Percentiles rank a stretch among this genome's conserved stretches.
These are phyloP conservation scores for Brachypteracias leptosomus DNA, from an alignment of 2,113 vertebrate species.

Conservation along the genomic window DNA sequence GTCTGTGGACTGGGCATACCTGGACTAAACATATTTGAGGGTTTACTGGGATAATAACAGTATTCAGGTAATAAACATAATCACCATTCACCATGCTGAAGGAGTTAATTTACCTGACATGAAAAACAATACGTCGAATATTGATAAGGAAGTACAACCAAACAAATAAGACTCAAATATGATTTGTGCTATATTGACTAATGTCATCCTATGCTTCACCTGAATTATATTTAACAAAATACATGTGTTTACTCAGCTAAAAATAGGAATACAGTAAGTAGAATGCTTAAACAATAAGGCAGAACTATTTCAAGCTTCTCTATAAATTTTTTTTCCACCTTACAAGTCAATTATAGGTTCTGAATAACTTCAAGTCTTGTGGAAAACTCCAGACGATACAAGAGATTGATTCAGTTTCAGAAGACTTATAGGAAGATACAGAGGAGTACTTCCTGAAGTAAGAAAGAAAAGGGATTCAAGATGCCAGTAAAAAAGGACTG, in stretches of 20 bases:
- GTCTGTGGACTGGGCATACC: background rate
- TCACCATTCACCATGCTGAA: background rate
- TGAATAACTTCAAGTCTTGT: background rate
- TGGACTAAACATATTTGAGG: background rate
- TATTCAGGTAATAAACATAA: background rate
- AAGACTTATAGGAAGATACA: background rate
- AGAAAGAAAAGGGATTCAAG: background rate
- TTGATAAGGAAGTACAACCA: background rate
- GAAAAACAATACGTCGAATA: background rate
- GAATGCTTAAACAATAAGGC: background rate
- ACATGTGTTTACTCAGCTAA: background rate
- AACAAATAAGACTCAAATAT: background rate
- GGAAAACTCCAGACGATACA: background rate
- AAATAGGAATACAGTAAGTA: background rate
- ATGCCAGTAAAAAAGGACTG: background rate
- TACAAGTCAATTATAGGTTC: background rate
- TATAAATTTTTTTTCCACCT: background rate
- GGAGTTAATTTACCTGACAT: background rate
- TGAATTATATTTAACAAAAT: background rate
- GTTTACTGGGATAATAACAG: background rate
- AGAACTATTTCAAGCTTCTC: background rate
- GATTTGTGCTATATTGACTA: background rate
- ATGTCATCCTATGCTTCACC: background rate
- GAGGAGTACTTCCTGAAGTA: background rate
- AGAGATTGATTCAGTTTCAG: background rate